Conservation (phyloP, 2,888 invertebrate genomes). For the Nasonia oneida region DNA sequence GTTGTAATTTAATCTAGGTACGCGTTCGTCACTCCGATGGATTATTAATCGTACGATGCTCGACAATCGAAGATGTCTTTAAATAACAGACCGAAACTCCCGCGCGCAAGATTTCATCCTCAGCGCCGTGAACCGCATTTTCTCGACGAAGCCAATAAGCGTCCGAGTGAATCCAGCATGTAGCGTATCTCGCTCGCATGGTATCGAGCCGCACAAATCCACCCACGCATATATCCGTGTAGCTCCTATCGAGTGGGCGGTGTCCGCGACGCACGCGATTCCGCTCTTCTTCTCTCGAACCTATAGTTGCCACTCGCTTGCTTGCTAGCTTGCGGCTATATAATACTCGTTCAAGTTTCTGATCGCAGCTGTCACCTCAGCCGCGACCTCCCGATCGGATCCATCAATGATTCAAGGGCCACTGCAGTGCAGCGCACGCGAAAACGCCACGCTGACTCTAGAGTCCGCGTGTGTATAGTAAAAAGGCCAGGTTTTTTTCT, state of each 20-base stretch:
- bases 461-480: not conserved
- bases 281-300: not conserved
- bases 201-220: not conserved
- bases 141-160: not conserved
- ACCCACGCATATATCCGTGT: not conserved
- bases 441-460: constrained; percentile 2
- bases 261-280: not conserved
- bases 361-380: constrained; percentile 75
- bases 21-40: too few species aligned
- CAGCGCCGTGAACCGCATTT: not conserved
- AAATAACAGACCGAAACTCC: not conserved
- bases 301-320: not conserved
- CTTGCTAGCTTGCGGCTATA: not conserved
- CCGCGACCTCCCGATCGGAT: constrained; percentile 71
- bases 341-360: constrained; percentile 53
- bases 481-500: not conserved
- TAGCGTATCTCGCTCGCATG: not conserved
- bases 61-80: too few species aligned
- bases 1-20: not conserved
- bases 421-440: constrained; percentile 57
- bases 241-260: constrained; percentile 23
- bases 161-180: not conserved
- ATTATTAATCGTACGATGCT: too few species aligned
- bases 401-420: constrained; percentile 77
- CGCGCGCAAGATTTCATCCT: not conserved